phyloP scores from a whole-genome alignment of 2,113 vertebrate species.

The Oreochromis niloticus region DNA sequence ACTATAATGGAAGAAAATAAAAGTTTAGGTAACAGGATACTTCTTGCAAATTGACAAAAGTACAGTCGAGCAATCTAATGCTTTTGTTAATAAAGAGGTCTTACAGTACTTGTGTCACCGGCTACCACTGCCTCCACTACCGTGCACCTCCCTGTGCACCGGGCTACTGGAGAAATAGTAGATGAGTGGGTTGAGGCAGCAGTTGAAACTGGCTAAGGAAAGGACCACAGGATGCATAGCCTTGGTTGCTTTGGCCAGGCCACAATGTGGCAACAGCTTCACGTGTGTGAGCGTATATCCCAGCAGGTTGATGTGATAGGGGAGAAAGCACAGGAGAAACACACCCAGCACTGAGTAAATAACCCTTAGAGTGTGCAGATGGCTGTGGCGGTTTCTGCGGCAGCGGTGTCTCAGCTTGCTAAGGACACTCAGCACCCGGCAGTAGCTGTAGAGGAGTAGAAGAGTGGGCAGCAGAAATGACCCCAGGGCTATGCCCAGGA shows the following conservation, averaged over 20 bases:
- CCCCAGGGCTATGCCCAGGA: constrained; percentile 52
- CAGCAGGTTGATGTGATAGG: constrained; percentile 71
- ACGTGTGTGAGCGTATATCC: constrained; percentile 67
- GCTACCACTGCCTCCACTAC: constrained; percentile 40
- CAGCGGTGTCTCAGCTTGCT: constrained; percentile 20
- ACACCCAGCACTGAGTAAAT: constrained; percentile 69
- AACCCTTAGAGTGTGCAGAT: constrained; percentile 50
- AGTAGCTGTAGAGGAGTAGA: constrained; percentile 68
- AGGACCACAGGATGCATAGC: constrained; percentile 65
- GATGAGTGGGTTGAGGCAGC: constrained; percentile 72
- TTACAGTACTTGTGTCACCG: neutral
- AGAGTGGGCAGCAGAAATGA: constrained; percentile 64
- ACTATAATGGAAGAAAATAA: neutral
- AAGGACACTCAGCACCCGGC: constrained; percentile 55
- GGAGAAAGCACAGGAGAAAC: constrained; percentile 69
- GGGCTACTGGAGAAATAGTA: constrained; percentile 68
- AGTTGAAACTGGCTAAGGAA: constrained; percentile 66
- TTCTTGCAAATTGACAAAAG: neutral
- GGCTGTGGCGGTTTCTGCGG: neutral
- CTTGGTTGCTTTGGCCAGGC: constrained; percentile 47
- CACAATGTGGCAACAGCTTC: constrained; percentile 55
- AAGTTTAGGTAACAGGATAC: neutral
- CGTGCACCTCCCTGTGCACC: constrained; percentile 13
- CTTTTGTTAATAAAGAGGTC: neutral
- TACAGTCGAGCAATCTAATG: neutral